Base-by-base conservation (phyloP, 2,797 vertebrate species). In the Enoplosus armatus region DNA sequence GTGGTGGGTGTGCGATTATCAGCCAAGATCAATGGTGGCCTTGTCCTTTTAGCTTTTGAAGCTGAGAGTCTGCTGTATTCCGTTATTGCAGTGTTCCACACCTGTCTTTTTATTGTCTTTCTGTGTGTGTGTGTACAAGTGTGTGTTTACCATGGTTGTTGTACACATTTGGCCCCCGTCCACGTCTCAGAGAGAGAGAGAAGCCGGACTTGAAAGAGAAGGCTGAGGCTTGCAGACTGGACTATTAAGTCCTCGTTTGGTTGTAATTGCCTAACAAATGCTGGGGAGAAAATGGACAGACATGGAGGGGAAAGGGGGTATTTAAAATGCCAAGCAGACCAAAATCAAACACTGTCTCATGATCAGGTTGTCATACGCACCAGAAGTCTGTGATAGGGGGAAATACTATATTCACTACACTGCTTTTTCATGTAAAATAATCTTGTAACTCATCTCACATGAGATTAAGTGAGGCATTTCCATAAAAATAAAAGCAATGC, bases 201-300 rank as follows among this genome's bases (percentile, higher is more conserved):
- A 80, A 64, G 79, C 76, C 59, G 72, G 67, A 87, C 82, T 86
- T 92, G 81, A 91, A 92, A 90, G 86, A 72, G 77, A 82, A 69
- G 72, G 72, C 69, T n/a, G 51, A 60, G 33, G 55, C 55, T 61
- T 16, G 39, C 75, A 70, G 86, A 72, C 84, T 14, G 73, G 85
- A 84, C 77, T 78, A 89, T 94, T 91, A 80, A 80, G 78, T 85
- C 82, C 84, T 92, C 67, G 83, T 94, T 94, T 93, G 90, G 83
- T 82, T 90, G 89, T 89, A 91, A 94, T 94, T 94, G 92, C 93
- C 85, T 89, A 91, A 94, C 90, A 94, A 94, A 95, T 94, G 90
- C 87, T 77, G 37, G 60, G 72, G 51, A 63, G 75, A 68, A 45
- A 62, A 64, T 75, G 33, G 53, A 56, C 54, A 53, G 59, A 79